Conservation (phyloP, 1,140 invertebrate species). For the Vollenhovia emeryi region DNA sequence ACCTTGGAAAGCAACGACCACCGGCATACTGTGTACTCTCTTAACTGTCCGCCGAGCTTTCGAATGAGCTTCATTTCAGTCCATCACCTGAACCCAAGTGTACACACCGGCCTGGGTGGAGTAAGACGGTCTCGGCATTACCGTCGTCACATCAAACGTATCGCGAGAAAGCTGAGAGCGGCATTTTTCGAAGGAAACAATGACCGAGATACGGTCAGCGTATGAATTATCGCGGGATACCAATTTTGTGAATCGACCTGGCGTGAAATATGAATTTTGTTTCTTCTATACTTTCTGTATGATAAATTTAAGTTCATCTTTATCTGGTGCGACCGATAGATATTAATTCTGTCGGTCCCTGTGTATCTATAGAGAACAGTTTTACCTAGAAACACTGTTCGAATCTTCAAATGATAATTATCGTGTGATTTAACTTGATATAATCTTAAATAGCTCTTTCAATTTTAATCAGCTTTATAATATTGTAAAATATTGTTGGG, state of each 20-base stretch:
- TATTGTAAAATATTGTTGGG: background rate
- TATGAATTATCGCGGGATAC: background rate
- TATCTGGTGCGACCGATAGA: no score
- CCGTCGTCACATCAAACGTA: conserved; percentile 56
- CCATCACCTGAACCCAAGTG: conserved; percentile 71
- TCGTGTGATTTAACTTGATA: background rate
- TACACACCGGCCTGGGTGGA: conserved; percentile 54
- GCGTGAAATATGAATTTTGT: background rate
- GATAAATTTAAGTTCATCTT: no score
- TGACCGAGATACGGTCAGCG: background rate
- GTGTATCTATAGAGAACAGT: background rate
- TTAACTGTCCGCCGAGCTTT: conserved; percentile 72
- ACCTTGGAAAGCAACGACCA: conserved; percentile 45
- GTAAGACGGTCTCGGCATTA: background rate
- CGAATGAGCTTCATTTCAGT: conserved; percentile 77
- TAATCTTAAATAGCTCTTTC: background rate
- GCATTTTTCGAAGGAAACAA: conserved; percentile 34
- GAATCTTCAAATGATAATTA: background rate
- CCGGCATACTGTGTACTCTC: conserved; percentile 63
- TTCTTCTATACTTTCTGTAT: background rate
- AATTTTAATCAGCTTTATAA: background rate
- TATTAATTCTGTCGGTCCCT: background rate
- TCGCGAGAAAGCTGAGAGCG: conserved; percentile 45
- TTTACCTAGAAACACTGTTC: background rate
- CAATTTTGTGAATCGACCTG: background rate